Conservation (phyloP, 2,113 vertebrate genomes). For the Arvicanthis niloticus region DNA sequence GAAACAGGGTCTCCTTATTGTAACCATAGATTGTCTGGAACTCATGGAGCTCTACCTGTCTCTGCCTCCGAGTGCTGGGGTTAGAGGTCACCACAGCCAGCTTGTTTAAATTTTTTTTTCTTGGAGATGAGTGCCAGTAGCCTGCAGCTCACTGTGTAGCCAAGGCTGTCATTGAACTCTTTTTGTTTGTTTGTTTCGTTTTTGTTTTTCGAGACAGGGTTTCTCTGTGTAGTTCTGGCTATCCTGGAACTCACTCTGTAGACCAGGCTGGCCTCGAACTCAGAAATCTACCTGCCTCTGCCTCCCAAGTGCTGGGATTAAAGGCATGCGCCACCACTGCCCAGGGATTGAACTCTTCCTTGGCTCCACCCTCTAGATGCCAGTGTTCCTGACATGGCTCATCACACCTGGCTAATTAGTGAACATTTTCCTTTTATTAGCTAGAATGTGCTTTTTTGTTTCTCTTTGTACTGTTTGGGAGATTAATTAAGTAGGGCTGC, state of each 20-base stretch:
- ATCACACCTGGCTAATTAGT: not conserved
- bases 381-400: not conserved
- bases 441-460: conserved; percentile 40
- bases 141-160: not conserved
- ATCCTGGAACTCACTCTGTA: too few species aligned
- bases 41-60: not conserved
- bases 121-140: not conserved
- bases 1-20: not conserved
- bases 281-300: too few species aligned
- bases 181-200: too few species aligned
- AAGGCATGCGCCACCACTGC: too few species aligned
- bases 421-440: conserved; percentile 3
- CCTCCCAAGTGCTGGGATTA: too few species aligned
- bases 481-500: conserved; percentile 51
- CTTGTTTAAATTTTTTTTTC: not conserved
- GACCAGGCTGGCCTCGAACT: too few species aligned
- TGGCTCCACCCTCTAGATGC: not conserved
- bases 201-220: too few species aligned
- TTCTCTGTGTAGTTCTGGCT: too few species aligned
- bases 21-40: not conserved
- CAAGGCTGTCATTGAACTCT: not conserved
- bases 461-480: conserved; percentile 22
- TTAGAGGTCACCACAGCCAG: not conserved
- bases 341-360: too few species aligned
- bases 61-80: not conserved